A percentile compares a stretch with the other conserved stretches of the same genome.
Conservation (phyloP, 2,113 vertebrate species). For the Trematomus loennbergii region DNA sequence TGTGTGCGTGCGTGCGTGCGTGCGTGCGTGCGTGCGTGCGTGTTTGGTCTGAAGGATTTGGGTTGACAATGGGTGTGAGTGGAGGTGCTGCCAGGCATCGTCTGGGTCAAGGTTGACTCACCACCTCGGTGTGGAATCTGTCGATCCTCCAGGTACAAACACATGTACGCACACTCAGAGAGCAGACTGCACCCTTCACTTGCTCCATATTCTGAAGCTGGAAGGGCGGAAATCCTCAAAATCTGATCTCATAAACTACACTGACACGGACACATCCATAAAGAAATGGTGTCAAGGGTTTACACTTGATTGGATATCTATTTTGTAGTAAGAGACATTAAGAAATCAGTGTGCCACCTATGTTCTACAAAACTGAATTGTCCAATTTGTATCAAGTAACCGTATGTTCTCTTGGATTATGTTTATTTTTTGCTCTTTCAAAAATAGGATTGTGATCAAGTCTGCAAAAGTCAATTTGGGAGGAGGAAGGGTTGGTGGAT, state of each 20-base stretch:
- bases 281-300: not conserved
- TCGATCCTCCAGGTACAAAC: constrained; percentile 46
- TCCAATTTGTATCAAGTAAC: too few relatives aligned
- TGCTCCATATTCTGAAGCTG: not conserved
- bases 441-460: too few relatives aligned
- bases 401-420: too few relatives aligned
- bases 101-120: constrained; percentile 63
- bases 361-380: too few relatives aligned
- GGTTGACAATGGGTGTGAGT: constrained; percentile 14
- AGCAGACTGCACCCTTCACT: constrained; percentile 5
- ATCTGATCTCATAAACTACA: not conserved
- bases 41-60: not conserved
- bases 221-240: not conserved
- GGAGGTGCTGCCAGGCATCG: constrained; percentile 37
- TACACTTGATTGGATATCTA: too few relatives aligned
- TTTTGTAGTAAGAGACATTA: too few relatives aligned
- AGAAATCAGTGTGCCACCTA: too few relatives aligned
- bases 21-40: constrained; percentile 16
- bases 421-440: too few relatives aligned
- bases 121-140: constrained; percentile 74
- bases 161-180: constrained; percentile 8
- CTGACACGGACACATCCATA: not conserved
- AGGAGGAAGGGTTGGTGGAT: too few relatives aligned
- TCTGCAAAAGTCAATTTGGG: too few relatives aligned
- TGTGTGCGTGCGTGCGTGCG: constrained; percentile 10